Conservation (phyloP, 1,140 invertebrate species). For the Neomicropteryx cornuta region DNA sequence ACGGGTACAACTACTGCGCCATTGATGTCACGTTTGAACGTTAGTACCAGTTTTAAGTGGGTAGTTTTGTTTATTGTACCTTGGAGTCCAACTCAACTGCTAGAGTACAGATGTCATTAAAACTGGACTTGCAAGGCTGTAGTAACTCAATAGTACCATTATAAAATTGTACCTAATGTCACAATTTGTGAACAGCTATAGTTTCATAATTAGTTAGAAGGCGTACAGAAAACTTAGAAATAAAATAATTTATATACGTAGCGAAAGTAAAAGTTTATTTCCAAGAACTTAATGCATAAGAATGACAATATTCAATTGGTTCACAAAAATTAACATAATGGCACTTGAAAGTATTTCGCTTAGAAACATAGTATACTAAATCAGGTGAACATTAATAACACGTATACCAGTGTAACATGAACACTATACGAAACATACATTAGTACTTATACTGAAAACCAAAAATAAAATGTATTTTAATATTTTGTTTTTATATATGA, state of each 20-base stretch:
- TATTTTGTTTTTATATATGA: not conserved
- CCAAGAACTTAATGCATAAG: no score
- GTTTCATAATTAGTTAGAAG: no score
- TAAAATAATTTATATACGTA: no score
- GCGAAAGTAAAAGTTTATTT: no score
- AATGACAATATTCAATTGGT: no score
- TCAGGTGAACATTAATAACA: no score
- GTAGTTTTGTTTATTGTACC: not conserved
- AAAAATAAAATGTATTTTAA: not conserved
- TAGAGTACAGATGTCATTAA: not conserved
- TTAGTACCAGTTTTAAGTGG: constrained; percentile 14
- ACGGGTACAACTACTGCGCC: constrained; percentile 26
- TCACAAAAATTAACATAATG: no score
- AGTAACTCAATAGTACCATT: not conserved
- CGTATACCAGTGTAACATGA: no score
- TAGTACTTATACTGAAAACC: not conserved
- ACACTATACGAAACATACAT: no score
- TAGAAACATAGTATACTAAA: no score
- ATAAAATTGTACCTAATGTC: not conserved
- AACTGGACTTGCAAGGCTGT: not conserved
- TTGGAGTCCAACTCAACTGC: not conserved
- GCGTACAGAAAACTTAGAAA: no score
- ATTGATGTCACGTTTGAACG: constrained; percentile 27
- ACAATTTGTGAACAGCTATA: not conserved
- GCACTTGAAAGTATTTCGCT: no score